Evolutionary conservation across 2,888 invertebrate species (phyloP).

Genomic region (Apamea crenata): DNA sequence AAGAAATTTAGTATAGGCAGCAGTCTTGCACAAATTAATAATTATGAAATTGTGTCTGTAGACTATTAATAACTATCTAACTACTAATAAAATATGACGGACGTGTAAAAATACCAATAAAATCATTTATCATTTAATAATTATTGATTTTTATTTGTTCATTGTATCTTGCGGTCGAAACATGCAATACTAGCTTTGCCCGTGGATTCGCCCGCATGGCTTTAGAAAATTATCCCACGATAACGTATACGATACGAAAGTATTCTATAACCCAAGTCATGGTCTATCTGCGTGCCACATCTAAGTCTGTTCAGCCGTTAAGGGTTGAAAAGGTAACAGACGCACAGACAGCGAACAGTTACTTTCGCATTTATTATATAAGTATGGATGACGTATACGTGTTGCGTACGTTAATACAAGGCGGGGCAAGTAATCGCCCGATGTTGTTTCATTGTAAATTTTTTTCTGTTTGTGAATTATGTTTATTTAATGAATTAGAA

Average conservation of each 20-base stretch:
- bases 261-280: neutral
- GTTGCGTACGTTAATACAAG: too few species aligned
- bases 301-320: neutral
- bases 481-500: too few species aligned
- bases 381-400: neutral
- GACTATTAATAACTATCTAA: too few species aligned
- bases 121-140: too few species aligned
- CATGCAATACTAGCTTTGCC: neutral
- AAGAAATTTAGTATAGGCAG: too few species aligned
- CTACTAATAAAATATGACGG: too few species aligned
- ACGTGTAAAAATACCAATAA: too few species aligned
- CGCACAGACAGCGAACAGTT: neutral
- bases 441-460: too few species aligned
- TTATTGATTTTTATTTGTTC: neutral
- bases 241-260: neutral
- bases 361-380: neutral
- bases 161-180: neutral
- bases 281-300: neutral
- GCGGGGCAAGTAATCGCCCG: too few species aligned
- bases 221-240: neutral
- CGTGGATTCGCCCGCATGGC: neutral
- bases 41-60: too few species aligned
- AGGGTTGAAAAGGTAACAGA: neutral
- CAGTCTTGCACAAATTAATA: too few species aligned
- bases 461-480: too few species aligned